Conservation (phyloP, 2,888 invertebrate genomes). For the Netelia melanura region DNA sequence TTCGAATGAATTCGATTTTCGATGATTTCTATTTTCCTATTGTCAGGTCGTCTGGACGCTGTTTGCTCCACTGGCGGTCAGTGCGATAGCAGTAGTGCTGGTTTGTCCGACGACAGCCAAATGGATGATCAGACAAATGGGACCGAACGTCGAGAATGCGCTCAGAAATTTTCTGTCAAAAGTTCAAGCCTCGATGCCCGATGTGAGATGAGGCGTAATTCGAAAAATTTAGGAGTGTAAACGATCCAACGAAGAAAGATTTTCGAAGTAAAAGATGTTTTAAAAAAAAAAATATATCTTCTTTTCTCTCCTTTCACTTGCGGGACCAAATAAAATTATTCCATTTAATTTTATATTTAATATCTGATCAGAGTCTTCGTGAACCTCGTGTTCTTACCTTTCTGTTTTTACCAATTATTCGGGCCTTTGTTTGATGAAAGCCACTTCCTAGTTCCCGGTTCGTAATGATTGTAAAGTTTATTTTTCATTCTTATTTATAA, state of each 20-base stretch:
- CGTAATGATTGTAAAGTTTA: neutral
- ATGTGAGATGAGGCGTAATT: slow-evolving; percentile 46
- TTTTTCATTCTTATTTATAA: slow-evolving; percentile 3
- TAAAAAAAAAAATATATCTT: neutral
- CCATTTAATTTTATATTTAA: neutral
- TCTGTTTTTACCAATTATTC: neutral
- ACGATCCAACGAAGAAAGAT: neutral
- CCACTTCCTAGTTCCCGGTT: neutral
- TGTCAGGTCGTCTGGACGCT: slow-evolving; percentile 75
- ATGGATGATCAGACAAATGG: slow-evolving; percentile 74
- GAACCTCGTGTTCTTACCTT: neutral
- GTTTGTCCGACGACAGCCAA: slow-evolving; percentile 77
- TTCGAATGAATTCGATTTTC: neutral
- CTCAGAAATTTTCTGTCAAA: slow-evolving; percentile 63
- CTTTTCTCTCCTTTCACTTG: neutral
- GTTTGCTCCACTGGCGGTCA: slow-evolving; percentile 74
- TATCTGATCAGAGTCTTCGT: neutral
- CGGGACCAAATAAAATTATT: neutral
- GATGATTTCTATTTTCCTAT: slow-evolving; percentile 1
- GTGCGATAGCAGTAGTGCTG: slow-evolving; percentile 75
- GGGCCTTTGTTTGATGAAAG: neutral
- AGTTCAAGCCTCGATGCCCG: slow-evolving; percentile 64
- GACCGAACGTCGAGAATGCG: slow-evolving; percentile 69
- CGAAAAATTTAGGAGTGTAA: neutral
- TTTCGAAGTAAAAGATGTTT: neutral